Percentiles rank a stretch among this genome's conserved stretches.
phyloP scores from a whole-genome alignment of 2,888 invertebrate species.

The Polyploca ridens region DNA sequence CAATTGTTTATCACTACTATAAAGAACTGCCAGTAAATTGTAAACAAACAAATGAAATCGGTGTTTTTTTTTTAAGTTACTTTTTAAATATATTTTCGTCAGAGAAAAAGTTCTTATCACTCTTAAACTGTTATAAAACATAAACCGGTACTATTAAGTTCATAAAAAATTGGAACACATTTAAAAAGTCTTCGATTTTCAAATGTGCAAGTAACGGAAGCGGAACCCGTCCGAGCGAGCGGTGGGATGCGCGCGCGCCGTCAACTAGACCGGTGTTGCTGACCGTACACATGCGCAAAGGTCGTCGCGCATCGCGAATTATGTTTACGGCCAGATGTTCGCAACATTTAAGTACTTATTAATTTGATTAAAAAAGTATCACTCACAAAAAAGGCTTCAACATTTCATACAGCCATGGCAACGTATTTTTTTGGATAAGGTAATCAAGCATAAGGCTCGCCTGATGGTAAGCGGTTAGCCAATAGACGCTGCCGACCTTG shows the following conservation, averaged over 20 bases:
- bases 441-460: too few relatives aligned
- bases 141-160: neutral
- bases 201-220: slow-evolving; percentile 4
- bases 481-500: too few relatives aligned
- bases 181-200: neutral
- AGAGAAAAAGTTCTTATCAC: neutral
- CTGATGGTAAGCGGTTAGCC: too few relatives aligned
- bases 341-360: slow-evolving; percentile 42
- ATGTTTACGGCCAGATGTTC: slow-evolving; percentile 49
- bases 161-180: neutral
- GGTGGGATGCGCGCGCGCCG: slow-evolving; percentile 45
- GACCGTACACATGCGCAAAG: slow-evolving; percentile 40
- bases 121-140: neutral
- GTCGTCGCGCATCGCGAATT: slow-evolving; percentile 23
- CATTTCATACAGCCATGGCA: too few relatives aligned
- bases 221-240: neutral
- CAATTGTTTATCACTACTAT: neutral
- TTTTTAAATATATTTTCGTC: neutral
- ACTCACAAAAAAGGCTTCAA: too few relatives aligned
- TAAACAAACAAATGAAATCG: neutral
- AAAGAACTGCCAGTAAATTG: neutral
- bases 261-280: slow-evolving; percentile 39
- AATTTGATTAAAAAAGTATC: neutral
- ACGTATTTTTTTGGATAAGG: too few relatives aligned
- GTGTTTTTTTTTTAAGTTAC: neutral